Base-by-base conservation (phyloP, 2,797 vertebrate species). In the Microctenopoma steveboyesi region DNA sequence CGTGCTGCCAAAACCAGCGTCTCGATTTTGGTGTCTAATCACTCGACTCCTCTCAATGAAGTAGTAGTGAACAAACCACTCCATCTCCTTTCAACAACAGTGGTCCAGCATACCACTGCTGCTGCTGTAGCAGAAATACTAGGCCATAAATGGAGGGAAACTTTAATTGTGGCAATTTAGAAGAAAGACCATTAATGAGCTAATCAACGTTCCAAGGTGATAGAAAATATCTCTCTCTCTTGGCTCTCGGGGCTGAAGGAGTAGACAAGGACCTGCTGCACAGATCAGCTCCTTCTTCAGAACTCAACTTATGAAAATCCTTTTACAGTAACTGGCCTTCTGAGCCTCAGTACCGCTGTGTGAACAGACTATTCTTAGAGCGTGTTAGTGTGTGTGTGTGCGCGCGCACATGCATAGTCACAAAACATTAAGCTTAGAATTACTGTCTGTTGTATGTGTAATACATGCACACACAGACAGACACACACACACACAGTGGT, bases 271-370 rank as follows among this genome's bases (percentile, higher is more conserved):
- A 74, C 76, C 64, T 64, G 72, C 77, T 67, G 69, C 61, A 70
- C 65, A 69, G 82, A 83, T 87, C 76, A 80, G 51, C 79, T 77
- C 58, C 71, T 65, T 72, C 71, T 79, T 77, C 78, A 83, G 50
- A 85, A 79, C 60, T 79, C 75, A 81, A 82, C 55, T 87, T 69
- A 76, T 72, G 65, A 85, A 86, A 89, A 85, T 79, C 83, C 76
- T 73, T 85, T 79, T 69, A 75, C 79, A 78, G 62, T 78, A 76
- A 67, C 60, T 57, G 77, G 80, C 69, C 86, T 68, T 83, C 63
- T 80, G 70, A 85, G 69, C 66, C 67, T 57, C 50, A 4, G 55
- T 9, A 55, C 30, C n/a, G 8, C 73, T 69, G 80, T 68, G 69
- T 69, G 68, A 86, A 75, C 58, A 0, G 42, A 39, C 78, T 85